Percentiles rank a stretch among this genome's conserved stretches.
phyloP scores from a whole-genome alignment of 2,113 vertebrate species.

The Lepus americanus region DNA sequence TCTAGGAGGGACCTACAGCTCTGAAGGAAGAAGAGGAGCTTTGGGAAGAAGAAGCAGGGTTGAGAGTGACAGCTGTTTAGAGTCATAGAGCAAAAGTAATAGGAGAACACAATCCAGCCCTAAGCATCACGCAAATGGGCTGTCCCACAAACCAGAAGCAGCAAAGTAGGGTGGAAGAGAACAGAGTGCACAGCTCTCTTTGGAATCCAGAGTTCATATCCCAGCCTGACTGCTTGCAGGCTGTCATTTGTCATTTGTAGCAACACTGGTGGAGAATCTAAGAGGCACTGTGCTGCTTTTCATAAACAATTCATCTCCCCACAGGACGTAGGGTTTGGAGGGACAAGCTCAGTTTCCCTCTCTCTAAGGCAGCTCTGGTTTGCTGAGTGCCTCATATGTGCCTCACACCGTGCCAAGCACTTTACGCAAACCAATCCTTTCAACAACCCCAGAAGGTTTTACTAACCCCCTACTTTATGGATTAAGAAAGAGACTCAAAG shows the following conservation, averaged over 20 bases:
- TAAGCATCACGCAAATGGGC: background rate
- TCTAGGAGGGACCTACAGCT: background rate
- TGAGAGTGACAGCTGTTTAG: background rate
- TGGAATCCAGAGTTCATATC: slow-evolving; percentile 2
- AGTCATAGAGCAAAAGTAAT: background rate
- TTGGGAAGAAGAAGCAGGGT: background rate
- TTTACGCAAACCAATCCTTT: background rate
- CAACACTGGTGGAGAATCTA: background rate
- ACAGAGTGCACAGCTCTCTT: background rate
- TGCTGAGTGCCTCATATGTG: too few relatives aligned
- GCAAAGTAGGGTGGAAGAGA: background rate
- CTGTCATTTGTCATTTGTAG: background rate
- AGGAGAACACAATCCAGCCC: background rate
- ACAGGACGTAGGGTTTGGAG: background rate
- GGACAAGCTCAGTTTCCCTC: background rate
- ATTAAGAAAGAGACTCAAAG: slow-evolving; percentile 1
- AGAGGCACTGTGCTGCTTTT: background rate
- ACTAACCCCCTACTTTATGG: background rate
- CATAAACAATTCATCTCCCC: background rate
- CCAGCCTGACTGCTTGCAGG: background rate
- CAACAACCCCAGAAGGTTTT: background rate
- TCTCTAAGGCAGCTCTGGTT: background rate
- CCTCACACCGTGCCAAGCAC: background rate
- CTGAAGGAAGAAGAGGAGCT: background rate
- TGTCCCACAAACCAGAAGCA: background rate